Evolutionary conservation across 2,113 vertebrate species (phyloP), one percentile per base, ranked within the genome.

Genomic region (Python bivittatus): DNA sequence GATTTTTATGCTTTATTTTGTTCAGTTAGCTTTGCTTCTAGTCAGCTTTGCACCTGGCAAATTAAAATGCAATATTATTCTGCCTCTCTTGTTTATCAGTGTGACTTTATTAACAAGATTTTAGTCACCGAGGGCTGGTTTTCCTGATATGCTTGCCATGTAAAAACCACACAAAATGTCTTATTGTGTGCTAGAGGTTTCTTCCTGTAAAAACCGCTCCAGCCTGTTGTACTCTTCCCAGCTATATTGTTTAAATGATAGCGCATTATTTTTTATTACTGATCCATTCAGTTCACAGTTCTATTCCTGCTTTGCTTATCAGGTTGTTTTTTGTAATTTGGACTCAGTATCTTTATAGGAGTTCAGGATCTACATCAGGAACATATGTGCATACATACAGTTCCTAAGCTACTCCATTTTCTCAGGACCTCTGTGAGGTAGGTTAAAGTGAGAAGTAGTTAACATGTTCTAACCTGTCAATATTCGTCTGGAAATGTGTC

Each of bases 1-100:
- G 56, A 86, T 91, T 92, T 88, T 83, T 38, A 84, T 72, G 48
- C 54, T 58, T 92, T 86, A 58, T 86, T 85, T 91, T 57, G 52
- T 86, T 91, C 58, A 91, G 86, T 86, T 91, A 86, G 54, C 53
- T 60, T 83, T 88, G 25, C 86, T 92, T 64, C 86, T 92, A 58
- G 68, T 52, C 68, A 92, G 83, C 48, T 88, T 52, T 4, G 64
- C 86, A 92, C 86, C 68, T 88, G 86, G 53, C 58, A 58, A 58
- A 88, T 92, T 83, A 83, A 83, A 60, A 88, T 83, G 56, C 68
- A 92, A 68, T 44, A 58, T 87, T 72, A 83, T 83, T 0, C 20
- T 38, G 27, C 83, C 20, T 83, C 25, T 79, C 64, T 57, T 56
- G 25, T 86, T 92, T 92, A 57, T 48, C 27, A 1, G 27, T 88